phyloP scores from a whole-genome alignment of 2,888 invertebrate genomes.

The Patella caerulea region DNA sequence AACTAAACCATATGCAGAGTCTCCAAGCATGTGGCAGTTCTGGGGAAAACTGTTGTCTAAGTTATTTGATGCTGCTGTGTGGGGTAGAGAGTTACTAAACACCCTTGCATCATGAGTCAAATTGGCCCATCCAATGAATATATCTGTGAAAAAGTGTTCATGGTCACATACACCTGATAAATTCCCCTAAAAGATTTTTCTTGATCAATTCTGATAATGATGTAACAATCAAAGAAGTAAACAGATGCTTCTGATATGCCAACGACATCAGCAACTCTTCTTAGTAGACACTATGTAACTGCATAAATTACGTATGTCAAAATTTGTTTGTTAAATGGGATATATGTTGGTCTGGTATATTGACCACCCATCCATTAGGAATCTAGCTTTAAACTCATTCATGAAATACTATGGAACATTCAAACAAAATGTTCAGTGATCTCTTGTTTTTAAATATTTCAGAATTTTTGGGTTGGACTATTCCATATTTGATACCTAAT shows the following conservation, averaged over 20 bases:
- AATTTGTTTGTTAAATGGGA: too few relatives aligned
- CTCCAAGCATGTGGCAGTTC: not conserved
- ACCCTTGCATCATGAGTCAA: not conserved
- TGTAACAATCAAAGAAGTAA: not conserved
- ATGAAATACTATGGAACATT: too few relatives aligned
- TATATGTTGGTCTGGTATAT: too few relatives aligned
- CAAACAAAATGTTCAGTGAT: too few relatives aligned
- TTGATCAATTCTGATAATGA: not conserved
- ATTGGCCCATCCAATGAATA: not conserved
- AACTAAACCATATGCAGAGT: not conserved
- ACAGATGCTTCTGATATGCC: slow-evolving; percentile 1
- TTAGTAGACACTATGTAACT: not conserved
- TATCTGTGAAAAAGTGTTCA: not conserved
- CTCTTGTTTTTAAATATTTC: too few relatives aligned
- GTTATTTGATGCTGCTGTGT: not conserved
- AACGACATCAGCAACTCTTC: not conserved
- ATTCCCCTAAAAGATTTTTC: not conserved
- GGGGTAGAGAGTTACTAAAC: not conserved
- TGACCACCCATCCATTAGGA: not conserved
- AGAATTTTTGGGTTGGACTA: too few relatives aligned
- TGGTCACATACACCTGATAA: not conserved
- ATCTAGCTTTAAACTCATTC: not conserved
- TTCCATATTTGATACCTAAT: too few relatives aligned
- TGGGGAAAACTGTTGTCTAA: not conserved
- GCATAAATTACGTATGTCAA: not conserved